These are phyloP conservation scores for Taurulus bubalis DNA, from an alignment of 2,113 vertebrate genomes.

Conservation along the genomic window DNA sequence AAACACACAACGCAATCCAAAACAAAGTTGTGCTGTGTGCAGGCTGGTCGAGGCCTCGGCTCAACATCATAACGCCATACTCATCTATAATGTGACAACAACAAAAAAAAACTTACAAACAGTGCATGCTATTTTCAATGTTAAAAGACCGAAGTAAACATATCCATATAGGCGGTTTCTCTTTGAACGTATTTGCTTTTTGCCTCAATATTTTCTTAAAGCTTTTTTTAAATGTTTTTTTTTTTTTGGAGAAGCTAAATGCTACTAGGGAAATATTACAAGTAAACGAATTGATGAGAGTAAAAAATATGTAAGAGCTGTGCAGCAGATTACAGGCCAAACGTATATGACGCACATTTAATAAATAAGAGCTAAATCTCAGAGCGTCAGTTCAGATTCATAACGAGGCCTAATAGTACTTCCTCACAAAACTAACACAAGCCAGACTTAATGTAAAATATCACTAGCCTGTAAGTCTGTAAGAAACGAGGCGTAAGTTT, in stretches of 20 bases:
- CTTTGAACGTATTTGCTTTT: not conserved
- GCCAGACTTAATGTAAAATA: slow-evolving; percentile 41
- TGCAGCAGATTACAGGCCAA: slow-evolving; percentile 8
- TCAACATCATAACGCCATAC: slow-evolving; percentile 49
- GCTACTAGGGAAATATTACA: not conserved
- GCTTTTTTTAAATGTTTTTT: not conserved
- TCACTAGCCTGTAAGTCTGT: slow-evolving; percentile 48
- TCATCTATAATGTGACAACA: not conserved
- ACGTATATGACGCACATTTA: not conserved
- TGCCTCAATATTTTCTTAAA: not conserved
- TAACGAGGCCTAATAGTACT: not conserved
- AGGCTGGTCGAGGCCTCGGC: slow-evolving; percentile 46
- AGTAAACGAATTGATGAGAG: not conserved
- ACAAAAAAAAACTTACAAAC: not conserved
- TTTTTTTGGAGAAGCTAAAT: not conserved
- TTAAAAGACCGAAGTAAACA: slow-evolving; percentile 1
- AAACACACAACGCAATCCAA: slow-evolving; percentile 77
- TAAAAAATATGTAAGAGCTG: not conserved
- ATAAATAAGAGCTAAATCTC: not conserved
- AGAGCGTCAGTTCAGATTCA: not conserved
- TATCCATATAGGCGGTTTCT: not conserved
- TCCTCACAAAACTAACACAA: slow-evolving; percentile 10
- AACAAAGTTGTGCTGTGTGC: slow-evolving; percentile 60
- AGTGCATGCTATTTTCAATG: not conserved
- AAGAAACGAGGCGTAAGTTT: slow-evolving; percentile 89